A percentile compares a stretch with the other conserved stretches of the same genome.
Conservation (phyloP, 2,888 invertebrate species). For the Andricus quercusramuli region DNA sequence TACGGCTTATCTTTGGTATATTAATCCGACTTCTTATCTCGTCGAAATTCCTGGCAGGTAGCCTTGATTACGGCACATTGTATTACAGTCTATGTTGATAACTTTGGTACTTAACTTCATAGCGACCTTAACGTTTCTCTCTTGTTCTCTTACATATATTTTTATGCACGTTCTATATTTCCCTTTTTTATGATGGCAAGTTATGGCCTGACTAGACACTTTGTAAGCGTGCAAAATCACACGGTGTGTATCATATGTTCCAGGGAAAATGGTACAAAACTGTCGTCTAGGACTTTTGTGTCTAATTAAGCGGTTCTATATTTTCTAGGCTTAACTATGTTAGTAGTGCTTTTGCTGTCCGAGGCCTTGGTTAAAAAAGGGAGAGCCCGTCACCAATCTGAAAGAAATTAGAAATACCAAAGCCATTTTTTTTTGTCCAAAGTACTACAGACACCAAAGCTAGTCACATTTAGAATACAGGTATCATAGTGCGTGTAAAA, state of each 20-base stretch:
- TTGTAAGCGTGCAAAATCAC: slow-evolving; percentile 30
- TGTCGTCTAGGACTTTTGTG: slow-evolving; percentile 31
- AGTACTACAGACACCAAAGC: background rate
- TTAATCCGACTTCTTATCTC: slow-evolving; percentile 6
- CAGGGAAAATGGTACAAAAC: slow-evolving; percentile 16
- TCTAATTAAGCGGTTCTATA: slow-evolving; percentile 43
- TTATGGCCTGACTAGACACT: slow-evolving; percentile 60
- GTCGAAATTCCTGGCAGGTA: slow-evolving; percentile 1
- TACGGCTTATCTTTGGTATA: slow-evolving; percentile 33
- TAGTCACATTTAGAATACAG: slow-evolving; percentile 22
- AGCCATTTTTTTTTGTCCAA: slow-evolving; percentile 58
- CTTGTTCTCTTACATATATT: slow-evolving; percentile 46
- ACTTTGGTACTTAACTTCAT: slow-evolving; percentile 6
- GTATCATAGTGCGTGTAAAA: background rate
- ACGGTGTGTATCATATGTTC: slow-evolving; percentile 22
- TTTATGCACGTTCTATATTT: slow-evolving; percentile 6
- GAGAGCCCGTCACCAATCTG: slow-evolving; percentile 75
- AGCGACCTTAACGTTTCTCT: slow-evolving; percentile 44
- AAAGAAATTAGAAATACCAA: slow-evolving; percentile 72
- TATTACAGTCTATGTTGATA: background rate
- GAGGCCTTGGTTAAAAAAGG: slow-evolving; percentile 63
- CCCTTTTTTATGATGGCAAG: slow-evolving; percentile 46
- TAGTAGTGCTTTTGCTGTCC: slow-evolving; percentile 57
- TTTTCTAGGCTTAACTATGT: slow-evolving; percentile 55
- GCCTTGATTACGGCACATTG: background rate